Evolutionary conservation across 2,888 invertebrate species (phyloP), one percentile per base, ranked within the genome.

Genomic region (Drosophila multiciliata): DNA sequence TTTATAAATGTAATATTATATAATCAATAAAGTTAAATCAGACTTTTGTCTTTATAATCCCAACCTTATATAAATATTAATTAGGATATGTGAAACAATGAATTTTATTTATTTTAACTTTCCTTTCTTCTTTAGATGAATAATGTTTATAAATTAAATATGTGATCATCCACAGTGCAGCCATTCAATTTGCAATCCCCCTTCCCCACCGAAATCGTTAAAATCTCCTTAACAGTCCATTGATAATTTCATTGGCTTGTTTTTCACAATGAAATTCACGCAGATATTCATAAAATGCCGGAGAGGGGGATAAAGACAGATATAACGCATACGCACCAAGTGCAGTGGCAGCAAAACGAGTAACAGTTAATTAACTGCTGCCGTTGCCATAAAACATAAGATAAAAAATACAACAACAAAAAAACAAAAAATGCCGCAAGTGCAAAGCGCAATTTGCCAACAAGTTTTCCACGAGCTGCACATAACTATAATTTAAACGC

Each of bases 291-390:
- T 55, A 50, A 45, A 62, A 55, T 68, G 58, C 35, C 33, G 48
- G 20, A 61, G 68, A 64, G 33, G 15, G 17, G 15, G 17, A 49
- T 33, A 52, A 52, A n/a, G 20, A 38, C 23, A 23, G 20, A 69
- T 38, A 79, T 82, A 75, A 80, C 75, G 81, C 75, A 87, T 73
- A 83, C 84, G 87, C 83, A 84, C 82, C 65, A 57, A 79, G 50
- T 65, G 75, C 75, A 53, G 35, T 26, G 63, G 23, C 67, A 53
- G 65, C 40, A 45, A 70, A 71, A 61, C 82, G 49, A 80, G 75
- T 82, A 67, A 48, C 69, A 48, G 66, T 71, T 73, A 70, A 73
- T 73, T 70, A 84, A 77, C 58, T 73, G 64, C 78, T 61, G 42
- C 40, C 59, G 62, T 40, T 49, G 70, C 62, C 52, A 49, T 54